phyloP scores from a whole-genome alignment of 2,888 invertebrate species.

The Nephrotoma guestfalica region DNA sequence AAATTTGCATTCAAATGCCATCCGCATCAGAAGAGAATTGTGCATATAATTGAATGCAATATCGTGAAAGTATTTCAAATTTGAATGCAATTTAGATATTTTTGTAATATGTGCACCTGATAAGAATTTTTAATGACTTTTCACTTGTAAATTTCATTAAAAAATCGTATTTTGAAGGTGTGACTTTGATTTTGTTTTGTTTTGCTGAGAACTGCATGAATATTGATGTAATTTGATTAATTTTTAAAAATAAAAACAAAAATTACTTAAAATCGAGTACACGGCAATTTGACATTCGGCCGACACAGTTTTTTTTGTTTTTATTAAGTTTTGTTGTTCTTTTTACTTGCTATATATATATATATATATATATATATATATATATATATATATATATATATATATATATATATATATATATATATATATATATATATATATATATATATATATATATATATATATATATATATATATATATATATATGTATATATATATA shows the following conservation, averaged over 20 bases:
- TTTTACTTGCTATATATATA: neutral
- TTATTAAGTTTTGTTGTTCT: neutral
- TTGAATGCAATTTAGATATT: neutral
- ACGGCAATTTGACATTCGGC: neutral
- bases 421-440: neutral
- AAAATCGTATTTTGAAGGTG: neutral
- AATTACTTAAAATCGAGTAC: neutral
- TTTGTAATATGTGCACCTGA: neutral
- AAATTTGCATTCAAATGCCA: neutral
- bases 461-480: neutral
- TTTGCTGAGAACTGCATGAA: neutral
- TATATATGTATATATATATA: neutral
- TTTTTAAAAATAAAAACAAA: neutral
- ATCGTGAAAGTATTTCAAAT: neutral
- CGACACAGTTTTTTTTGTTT: neutral
- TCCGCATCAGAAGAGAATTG: neutral
- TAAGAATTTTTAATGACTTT: neutral
- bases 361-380: constrained; percentile 2
- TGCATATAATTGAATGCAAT: neutral
- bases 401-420: constrained; percentile 7
- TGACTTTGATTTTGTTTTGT: neutral
- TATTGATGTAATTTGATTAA: neutral
- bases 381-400: constrained; percentile 5
- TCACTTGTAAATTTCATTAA: neutral
- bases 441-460: neutral